Conservation (phyloP, 2,113 vertebrate genomes). For the Ciconia maguari region DNA sequence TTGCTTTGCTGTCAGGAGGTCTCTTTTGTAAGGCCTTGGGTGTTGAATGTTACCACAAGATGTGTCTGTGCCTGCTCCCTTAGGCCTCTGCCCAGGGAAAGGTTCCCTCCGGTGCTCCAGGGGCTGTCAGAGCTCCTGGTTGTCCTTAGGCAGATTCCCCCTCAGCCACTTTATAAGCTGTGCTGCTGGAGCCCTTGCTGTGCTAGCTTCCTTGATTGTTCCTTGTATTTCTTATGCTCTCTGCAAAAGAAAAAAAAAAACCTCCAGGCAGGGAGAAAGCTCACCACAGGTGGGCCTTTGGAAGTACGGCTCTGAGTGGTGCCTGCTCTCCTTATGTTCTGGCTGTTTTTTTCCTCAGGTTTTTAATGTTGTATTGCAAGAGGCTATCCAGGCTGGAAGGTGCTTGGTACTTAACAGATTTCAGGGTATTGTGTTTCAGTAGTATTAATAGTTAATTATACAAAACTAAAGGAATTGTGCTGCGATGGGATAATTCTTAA, state of each 20-base stretch:
- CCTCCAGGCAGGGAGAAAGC: not conserved
- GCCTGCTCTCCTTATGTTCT: accelerated
- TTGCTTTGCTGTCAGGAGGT: accelerated
- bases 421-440: not conserved
- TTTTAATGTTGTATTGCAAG: accelerated
- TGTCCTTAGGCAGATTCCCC: too few relatives aligned
- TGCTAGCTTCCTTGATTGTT: not conserved
- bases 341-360: not conserved
- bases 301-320: accelerated
- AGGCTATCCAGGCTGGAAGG: not conserved
- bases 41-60: accelerated
- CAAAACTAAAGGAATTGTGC: not conserved
- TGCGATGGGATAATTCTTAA: not conserved
- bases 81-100: not conserved
- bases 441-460: not conserved
- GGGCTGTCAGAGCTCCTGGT: not conserved
- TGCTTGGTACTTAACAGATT: accelerated
- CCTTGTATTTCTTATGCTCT: not conserved
- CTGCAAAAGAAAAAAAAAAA: not conserved
- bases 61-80: accelerated
- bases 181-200: not conserved
- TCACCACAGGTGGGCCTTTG: not conserved
- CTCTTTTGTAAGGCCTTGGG: accelerated
- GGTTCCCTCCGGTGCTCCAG: accelerated
- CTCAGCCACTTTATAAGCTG: accelerated